Evolutionary conservation across 2,113 vertebrate genomes (phyloP).

Genomic region (Paradoxurus hermaphroditus): DNA sequence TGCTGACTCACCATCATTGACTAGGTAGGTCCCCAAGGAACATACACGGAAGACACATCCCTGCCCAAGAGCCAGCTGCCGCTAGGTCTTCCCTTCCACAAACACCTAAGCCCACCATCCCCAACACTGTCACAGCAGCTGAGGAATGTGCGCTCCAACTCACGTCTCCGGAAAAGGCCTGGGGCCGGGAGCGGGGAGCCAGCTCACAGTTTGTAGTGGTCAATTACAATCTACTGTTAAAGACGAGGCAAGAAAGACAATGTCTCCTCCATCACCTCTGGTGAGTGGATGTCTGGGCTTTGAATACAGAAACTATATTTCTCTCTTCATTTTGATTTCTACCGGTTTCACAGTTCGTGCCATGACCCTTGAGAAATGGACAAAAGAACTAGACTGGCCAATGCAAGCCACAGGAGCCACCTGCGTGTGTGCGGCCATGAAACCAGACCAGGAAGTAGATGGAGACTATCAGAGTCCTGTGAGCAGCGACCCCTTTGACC

Average conservation of each 20-base stretch:
- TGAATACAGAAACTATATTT: not conserved
- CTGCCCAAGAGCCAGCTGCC: not conserved
- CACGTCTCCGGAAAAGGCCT: not conserved
- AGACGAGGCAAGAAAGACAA: not conserved
- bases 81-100: not conserved
- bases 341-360: not conserved
- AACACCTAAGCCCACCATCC: not conserved
- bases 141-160: not conserved
- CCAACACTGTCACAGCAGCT: not conserved
- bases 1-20: not conserved
- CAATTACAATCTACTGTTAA: not conserved
- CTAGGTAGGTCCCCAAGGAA: too few species aligned
- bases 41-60: not conserved
- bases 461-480: not conserved
- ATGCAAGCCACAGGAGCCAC: not conserved
- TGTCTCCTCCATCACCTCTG: not conserved
- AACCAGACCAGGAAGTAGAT: not conserved
- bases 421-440: not conserved
- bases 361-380: not conserved
- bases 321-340: not conserved
- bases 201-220: not conserved
- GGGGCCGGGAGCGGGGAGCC: fast-evolving
- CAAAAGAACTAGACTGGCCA: not conserved
- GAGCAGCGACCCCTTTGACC: not conserved
- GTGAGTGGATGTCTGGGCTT: not conserved